Base-by-base conservation (phyloP, 1,140 invertebrate genomes). In the Danaus melanippus region DNA sequence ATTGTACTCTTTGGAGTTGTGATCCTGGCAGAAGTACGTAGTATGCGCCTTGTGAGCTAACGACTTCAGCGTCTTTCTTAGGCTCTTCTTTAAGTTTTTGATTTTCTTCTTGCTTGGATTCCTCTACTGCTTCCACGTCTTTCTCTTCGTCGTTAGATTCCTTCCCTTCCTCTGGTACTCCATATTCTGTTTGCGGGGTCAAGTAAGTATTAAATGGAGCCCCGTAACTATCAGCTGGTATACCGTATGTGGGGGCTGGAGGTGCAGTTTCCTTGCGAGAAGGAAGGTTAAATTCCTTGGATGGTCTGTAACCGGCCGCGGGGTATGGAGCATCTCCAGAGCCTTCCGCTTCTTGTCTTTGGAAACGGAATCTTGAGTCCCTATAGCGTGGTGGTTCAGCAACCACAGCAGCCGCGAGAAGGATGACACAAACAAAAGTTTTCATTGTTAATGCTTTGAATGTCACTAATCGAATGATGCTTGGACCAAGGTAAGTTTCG, bases 171-270 rank as follows among this genome's bases (percentile, higher is more conserved):
- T 70, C 60, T 10, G 71, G 72, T 9, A 47, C 47, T 12, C 82
- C 79, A 50, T 85, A 84, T 51, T 78, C 69, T 3, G 57, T 54
- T 58, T 78, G 69, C 17, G 85, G 81, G 10, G 67, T 67, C 2
- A 64, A 53, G 54, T 80, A 83, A 5, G 69, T 76, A 8, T 70
- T 69, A 12, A 74, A 59, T 8, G 86, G 86, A 12, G 81, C 76
- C 46, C 74, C 81, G 59, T 88, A 88, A 60, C 76, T 84, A 43
- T 79, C 66, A 32, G 66, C 74, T 11, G 86, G 86, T 0, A 79
- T 57, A 10, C 84, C 86, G 8, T 87, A 87, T 11, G 72, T 70
- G 1, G 76, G 76, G 5, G 73, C 58, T 0, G 84, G 86, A 7
- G 76, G 74, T 10, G 62, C 43, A 1, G 64, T 50, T 68, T 84